Conservation (phyloP, 2,888 invertebrate species). For the Lysandra coridon region DNA sequence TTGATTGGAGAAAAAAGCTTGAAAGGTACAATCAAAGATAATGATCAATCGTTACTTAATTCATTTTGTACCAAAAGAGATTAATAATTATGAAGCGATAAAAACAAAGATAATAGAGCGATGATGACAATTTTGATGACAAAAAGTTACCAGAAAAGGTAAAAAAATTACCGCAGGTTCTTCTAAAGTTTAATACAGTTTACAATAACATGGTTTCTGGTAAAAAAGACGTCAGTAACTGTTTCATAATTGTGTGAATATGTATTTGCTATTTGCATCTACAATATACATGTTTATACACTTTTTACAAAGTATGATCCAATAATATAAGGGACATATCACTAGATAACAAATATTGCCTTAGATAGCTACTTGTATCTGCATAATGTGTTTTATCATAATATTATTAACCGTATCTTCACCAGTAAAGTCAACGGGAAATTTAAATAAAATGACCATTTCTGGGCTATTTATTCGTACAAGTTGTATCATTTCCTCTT, state of each 20-base stretch:
- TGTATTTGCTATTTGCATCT: not conserved
- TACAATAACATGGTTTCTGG: no score
- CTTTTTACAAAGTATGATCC: not conserved
- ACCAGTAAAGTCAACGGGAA: not conserved
- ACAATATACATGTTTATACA: not conserved
- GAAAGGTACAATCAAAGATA: slow-evolving; percentile 32
- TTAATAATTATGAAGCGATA: not conserved
- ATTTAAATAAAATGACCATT: slow-evolving; percentile 26
- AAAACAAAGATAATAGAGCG: not conserved
- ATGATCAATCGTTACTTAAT: slow-evolving; percentile 1
- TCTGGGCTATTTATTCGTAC: not conserved
- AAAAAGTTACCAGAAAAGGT: not conserved
- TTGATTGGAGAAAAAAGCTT: slow-evolving; percentile 37
- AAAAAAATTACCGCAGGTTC: not conserved
- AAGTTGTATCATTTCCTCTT: not conserved
- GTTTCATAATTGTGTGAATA: not conserved
- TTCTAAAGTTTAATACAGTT: not conserved
- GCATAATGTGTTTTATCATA: slow-evolving; percentile 28
- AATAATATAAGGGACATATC: not conserved
- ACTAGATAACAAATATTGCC: not conserved
- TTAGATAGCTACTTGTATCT: slow-evolving; percentile 10
- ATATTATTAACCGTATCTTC: slow-evolving; percentile 12
- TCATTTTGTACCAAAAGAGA: not conserved
- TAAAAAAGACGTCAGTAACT: no score
- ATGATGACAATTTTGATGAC: not conserved